These are phyloP conservation scores for Dicyrtomina minuta DNA, from an alignment of 2,888 invertebrate species.

Conservation along the genomic window DNA sequence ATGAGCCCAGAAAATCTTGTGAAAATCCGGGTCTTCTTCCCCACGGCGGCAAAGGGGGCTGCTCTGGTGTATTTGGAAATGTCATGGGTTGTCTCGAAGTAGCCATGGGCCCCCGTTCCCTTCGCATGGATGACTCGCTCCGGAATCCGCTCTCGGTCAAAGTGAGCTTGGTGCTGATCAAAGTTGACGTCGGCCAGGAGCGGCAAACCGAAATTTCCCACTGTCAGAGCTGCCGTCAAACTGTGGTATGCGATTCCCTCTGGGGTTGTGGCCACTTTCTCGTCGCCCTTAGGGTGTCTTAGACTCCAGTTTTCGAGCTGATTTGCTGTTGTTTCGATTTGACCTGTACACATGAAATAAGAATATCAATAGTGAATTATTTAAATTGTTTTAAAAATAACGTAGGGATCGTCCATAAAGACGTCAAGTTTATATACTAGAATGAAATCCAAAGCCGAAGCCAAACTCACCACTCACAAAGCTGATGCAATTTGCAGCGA, in stretches of 20 bases:
- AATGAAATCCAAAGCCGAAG: no score
- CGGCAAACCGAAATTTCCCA: conserved; percentile 81
- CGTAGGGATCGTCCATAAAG: no score
- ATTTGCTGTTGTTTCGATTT: no score
- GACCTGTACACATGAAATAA: no score
- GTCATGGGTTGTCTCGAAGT: conserved; percentile 77
- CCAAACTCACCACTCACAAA: no score
- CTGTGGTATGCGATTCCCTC: conserved; percentile 11
- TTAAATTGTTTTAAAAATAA: no score
- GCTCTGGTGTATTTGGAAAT: conserved; percentile 77
- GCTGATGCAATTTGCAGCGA: no score
- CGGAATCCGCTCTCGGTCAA: conserved; percentile 88
- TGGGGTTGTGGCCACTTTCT: no score
- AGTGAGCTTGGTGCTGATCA: conserved; percentile 66
- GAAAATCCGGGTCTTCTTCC: conserved; percentile 76
- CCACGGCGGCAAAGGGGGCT: conserved; percentile 69
- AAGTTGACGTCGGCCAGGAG: conserved; percentile 81
- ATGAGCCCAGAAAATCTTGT: conserved; percentile 84
- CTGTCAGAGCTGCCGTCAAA: conserved; percentile 63
- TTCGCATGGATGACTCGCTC: conserved; percentile 90
- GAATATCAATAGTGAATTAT: no score
- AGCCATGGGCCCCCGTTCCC: conserved; percentile 71
- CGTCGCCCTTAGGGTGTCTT: no score
- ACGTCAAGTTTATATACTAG: no score
- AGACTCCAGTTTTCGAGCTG: no score